Conservation (phyloP, 2,113 vertebrate species). For the Forbesichthys papilliferus region DNA sequence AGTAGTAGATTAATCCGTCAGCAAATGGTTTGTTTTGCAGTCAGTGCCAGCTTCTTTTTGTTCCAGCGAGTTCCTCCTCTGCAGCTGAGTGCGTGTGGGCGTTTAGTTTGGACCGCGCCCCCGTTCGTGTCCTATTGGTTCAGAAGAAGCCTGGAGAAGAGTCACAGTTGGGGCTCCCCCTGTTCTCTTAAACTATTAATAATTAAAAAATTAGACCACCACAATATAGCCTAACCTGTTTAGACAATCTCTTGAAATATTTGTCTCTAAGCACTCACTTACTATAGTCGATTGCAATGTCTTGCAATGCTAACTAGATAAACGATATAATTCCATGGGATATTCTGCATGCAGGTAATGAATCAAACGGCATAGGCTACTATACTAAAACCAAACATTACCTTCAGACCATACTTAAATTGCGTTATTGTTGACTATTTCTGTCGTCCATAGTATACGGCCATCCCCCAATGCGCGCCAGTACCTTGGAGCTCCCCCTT, state of each 20-base stretch:
- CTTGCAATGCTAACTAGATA: too few relatives aligned
- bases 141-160: constrained; percentile 15
- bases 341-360: constrained; percentile 4
- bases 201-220: not conserved
- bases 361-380: not conserved
- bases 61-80: constrained; percentile 13
- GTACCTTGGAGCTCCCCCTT: constrained; percentile 71
- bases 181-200: constrained; percentile 15
- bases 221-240: too few relatives aligned
- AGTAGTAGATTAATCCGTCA: too few relatives aligned
- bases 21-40: too few relatives aligned
- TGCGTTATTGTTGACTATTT: constrained; percentile 10
- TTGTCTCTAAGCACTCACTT: too few relatives aligned
- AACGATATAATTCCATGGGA: not conserved
- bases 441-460: constrained; percentile 36
- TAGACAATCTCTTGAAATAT: too few relatives aligned
- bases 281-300: too few relatives aligned
- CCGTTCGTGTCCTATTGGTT: constrained; percentile 49
- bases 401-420: not conserved
- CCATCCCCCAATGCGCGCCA: constrained; percentile 60
- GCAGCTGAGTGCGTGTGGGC: constrained; percentile 41
- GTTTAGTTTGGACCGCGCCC: constrained; percentile 27
- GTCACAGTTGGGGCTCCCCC: constrained; percentile 47
- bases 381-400: not conserved
- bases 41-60: too few relatives aligned